Conservation (phyloP, 2,888 invertebrate genomes). For the Caenorhabditis sp. region DNA sequence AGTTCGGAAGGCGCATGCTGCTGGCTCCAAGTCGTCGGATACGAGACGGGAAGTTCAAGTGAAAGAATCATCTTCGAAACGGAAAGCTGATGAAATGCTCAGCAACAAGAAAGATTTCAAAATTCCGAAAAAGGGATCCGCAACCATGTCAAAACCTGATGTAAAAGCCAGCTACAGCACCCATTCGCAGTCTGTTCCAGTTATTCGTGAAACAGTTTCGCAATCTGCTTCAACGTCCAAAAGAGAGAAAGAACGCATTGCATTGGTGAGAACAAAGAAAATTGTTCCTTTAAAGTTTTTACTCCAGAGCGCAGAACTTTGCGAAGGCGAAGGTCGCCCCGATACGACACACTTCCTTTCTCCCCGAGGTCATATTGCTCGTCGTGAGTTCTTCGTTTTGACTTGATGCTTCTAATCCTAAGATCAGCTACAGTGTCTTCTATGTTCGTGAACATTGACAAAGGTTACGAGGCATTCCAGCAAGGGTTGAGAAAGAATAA, state of each 20-base stretch:
- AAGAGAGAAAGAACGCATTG: not conserved
- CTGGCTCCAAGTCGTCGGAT: not conserved
- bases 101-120: conserved; percentile 1
- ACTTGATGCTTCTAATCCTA: no score
- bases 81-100: conserved; percentile 2
- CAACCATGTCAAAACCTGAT: not conserved
- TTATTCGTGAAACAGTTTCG: not conserved
- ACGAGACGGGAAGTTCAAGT: not conserved
- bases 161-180: not conserved
- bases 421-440: conserved; percentile 14
- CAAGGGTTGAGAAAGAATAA: not conserved
- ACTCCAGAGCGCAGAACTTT: not conserved
- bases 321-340: conserved; percentile 14
- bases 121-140: conserved; percentile 7
- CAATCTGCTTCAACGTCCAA: not conserved
- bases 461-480: conserved; percentile 19
- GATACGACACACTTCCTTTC: conserved; percentile 23
- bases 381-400: no score
- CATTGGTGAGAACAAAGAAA: not conserved
- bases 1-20: not conserved
- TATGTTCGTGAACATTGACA: conserved; percentile 4
- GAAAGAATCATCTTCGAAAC: not conserved
- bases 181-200: not conserved
- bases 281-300: not conserved
- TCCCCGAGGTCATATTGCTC: conserved; percentile 10